phyloP scores from a whole-genome alignment of 2,797 vertebrate species.

The Gymnothorax javanicus region DNA sequence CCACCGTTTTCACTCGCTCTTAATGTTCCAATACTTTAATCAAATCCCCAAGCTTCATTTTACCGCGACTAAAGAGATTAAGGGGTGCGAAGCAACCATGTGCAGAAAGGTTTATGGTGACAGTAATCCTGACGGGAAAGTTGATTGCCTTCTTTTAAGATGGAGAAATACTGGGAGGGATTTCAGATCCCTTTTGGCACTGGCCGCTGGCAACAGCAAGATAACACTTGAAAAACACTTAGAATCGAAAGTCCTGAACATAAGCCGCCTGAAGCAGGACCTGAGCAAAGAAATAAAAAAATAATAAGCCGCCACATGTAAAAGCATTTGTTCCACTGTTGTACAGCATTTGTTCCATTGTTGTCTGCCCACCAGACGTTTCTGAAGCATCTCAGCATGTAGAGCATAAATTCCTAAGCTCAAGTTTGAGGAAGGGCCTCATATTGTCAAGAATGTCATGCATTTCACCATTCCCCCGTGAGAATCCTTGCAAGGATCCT shows the following conservation, averaged over 20 bases:
- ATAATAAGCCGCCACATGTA: background rate
- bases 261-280: background rate
- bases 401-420: too few species aligned
- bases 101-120: slow-evolving; percentile 1
- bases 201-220: background rate
- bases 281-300: background rate
- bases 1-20: background rate
- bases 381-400: too few species aligned
- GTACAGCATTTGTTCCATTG: background rate
- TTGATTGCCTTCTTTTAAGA: background rate
- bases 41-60: background rate
- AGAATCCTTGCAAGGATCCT: too few species aligned
- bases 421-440: too few species aligned
- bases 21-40: slow-evolving; percentile 8
- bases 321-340: background rate
- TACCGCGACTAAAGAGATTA: background rate
- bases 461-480: too few species aligned
- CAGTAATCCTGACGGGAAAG: background rate
- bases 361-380: background rate
- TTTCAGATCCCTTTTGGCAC: background rate
- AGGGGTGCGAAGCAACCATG: background rate
- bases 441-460: too few species aligned
- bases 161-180: background rate
- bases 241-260: background rate
- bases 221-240: background rate